phyloP scores from a whole-genome alignment of 2,888 invertebrate genomes.

The Pomacea canaliculata region DNA sequence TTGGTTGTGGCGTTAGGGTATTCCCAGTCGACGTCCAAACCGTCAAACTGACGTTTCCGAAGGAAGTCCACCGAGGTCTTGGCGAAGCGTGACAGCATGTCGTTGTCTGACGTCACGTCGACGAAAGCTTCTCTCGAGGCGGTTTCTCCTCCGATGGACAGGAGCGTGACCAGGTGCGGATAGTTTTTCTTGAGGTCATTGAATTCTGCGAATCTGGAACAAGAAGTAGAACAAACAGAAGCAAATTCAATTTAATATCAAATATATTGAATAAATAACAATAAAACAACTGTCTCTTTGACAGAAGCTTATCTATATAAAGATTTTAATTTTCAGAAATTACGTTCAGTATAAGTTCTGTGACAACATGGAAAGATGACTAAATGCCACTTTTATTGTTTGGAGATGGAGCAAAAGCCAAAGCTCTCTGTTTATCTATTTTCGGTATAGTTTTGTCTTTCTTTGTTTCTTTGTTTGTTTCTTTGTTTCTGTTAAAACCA shows the following conservation, averaged over 20 bases:
- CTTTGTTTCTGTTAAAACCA: not conserved
- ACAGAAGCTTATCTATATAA: too few species aligned
- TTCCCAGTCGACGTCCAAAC: constrained; percentile 34
- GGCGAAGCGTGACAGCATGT: constrained; percentile 33
- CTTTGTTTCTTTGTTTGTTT: too few species aligned
- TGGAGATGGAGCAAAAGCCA: too few species aligned
- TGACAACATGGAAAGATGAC: too few species aligned
- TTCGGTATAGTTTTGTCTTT: too few species aligned
- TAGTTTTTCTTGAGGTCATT: constrained; percentile 26
- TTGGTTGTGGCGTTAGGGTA: constrained; percentile 24
- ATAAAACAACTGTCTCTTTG: too few species aligned
- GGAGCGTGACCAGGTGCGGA: constrained; percentile 29
- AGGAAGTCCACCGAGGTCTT: constrained; percentile 15
- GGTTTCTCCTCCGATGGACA: constrained; percentile 26
- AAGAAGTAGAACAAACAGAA: not conserved
- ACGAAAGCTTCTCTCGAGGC: constrained; percentile 3
- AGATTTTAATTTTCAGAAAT: too few species aligned
- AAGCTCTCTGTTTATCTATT: too few species aligned
- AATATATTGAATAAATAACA: too few species aligned
- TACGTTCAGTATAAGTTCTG: too few species aligned
- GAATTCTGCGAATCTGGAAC: constrained; percentile 26
- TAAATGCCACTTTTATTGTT: too few species aligned
- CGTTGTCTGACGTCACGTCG: constrained; percentile 4
- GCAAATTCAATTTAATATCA: too few species aligned
- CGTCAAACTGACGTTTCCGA: constrained; percentile 28